Evolutionary conservation across 1,140 invertebrate genomes (phyloP).

Genomic region (Ctenoplectra terminalis): DNA sequence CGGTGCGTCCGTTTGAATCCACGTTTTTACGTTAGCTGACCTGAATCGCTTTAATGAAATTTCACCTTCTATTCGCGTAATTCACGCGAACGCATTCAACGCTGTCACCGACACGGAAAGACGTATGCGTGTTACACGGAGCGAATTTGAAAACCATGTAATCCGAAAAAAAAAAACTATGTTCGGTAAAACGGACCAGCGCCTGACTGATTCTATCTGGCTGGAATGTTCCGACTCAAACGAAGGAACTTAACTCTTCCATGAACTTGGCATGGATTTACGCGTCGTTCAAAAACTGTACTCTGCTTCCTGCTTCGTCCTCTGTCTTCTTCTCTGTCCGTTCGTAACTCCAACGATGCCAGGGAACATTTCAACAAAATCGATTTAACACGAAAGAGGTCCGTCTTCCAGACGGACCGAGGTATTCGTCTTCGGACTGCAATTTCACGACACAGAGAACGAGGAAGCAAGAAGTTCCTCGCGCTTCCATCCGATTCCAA

Average conservation of each 20-base stretch:
- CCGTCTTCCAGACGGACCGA: constrained; percentile 29
- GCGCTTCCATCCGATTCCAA: constrained; percentile 53
- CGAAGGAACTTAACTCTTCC: constrained; percentile 9
- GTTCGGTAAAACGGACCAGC: background rate
- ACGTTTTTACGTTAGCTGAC: constrained; percentile 39
- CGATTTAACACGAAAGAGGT: constrained; percentile 46
- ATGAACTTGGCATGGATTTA: constrained; percentile 19
- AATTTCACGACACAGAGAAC: constrained; percentile 39
- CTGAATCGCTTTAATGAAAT: constrained; percentile 52
- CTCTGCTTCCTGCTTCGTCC: background rate
- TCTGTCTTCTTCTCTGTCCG: background rate
- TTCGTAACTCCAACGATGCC: constrained; percentile 4
- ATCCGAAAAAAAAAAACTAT: constrained; percentile 5
- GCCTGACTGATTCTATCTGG: background rate
- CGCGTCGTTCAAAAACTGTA: constrained; percentile 10
- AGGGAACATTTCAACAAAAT: constrained; percentile 41
- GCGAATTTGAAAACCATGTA: constrained; percentile 17
- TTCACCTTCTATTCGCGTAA: constrained; percentile 18
- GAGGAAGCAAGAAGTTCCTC: constrained; percentile 37
- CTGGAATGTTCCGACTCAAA: background rate
- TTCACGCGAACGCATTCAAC: constrained; percentile 32
- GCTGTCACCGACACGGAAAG: constrained; percentile 8
- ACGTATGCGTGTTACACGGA: background rate
- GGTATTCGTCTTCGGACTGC: constrained; percentile 42
- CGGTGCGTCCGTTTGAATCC: constrained; percentile 10